Percentiles rank a stretch among this genome's conserved stretches.
These are phyloP conservation scores for Mus minutoides DNA, from an alignment of 2,797 vertebrate species.

Conservation along the genomic window DNA sequence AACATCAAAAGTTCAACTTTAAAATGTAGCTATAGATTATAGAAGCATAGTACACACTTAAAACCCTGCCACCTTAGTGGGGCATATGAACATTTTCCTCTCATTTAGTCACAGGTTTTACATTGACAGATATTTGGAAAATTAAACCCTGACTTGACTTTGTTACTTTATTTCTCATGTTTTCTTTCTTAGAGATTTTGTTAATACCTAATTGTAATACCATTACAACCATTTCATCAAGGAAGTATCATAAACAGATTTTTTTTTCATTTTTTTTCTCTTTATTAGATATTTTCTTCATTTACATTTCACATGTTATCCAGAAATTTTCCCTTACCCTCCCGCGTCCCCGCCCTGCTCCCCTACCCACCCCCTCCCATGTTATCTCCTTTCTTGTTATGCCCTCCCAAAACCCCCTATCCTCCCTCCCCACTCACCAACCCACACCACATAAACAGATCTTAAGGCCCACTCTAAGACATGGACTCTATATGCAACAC, in stretches of 20 bases:
- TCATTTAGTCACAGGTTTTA: neutral
- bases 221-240: neutral
- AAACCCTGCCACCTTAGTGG: neutral
- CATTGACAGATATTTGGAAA: neutral
- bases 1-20: neutral
- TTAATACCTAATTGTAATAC: neutral
- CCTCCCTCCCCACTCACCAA: too few relatives aligned
- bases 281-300: too few relatives aligned
- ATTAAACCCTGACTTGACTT: neutral
- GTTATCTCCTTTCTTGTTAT: too few relatives aligned
- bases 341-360: too few relatives aligned
- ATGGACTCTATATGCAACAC: too few relatives aligned
- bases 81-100: neutral
- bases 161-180: neutral
- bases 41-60: neutral
- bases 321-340: too few relatives aligned
- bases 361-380: too few relatives aligned
- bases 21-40: neutral
- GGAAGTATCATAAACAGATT: neutral
- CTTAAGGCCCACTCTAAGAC: neutral
- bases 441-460: too few relatives aligned
- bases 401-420: too few relatives aligned
- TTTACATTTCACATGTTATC: too few relatives aligned
- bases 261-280: too few relatives aligned
- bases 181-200: constrained; percentile 19